A percentile compares a stretch with the other conserved stretches of the same genome.
Evolutionary conservation across 2,113 vertebrate genomes (phyloP).

Genomic region (Phyllostomus discolor): DNA sequence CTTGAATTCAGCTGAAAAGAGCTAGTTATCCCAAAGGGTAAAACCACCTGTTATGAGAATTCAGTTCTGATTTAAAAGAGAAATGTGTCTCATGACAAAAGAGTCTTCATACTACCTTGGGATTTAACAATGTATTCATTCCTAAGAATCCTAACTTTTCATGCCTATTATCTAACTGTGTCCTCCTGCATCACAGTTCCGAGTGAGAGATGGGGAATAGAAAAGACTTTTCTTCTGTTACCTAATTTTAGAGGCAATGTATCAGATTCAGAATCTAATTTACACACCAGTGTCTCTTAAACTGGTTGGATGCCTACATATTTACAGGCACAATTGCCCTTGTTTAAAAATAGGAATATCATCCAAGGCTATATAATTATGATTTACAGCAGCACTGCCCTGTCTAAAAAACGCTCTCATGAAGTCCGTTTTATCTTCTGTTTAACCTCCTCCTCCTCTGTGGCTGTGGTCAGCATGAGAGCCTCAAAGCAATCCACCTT

Average conservation of each 20-base stretch:
- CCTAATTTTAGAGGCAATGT: not conserved
- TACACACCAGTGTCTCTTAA: not conserved
- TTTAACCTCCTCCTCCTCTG: not conserved
- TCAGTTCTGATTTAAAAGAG: not conserved
- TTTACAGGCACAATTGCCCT: not conserved
- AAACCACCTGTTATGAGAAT: not conserved
- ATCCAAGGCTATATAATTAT: not conserved
- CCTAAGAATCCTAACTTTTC: slow-evolving; percentile 6
- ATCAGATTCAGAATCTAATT: not conserved
- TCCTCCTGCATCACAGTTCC: not conserved
- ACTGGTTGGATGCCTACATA: not conserved
- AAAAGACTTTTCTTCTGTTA: not conserved
- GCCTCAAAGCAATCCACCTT: not conserved
- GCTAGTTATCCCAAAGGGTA: not conserved
- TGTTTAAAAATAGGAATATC: slow-evolving; percentile 9
- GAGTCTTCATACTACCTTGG: not conserved
- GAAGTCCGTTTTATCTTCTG: not conserved
- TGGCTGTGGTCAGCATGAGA: not conserved
- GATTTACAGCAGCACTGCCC: not conserved
- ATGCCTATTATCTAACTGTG: not conserved
- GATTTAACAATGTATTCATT: not conserved
- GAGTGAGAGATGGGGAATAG: not conserved
- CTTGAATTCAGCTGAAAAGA: not conserved
- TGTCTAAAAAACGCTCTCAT: not conserved
- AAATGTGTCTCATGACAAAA: not conserved